phyloP scores from a whole-genome alignment of 2,113 vertebrate species.

The Passer montanus region DNA sequence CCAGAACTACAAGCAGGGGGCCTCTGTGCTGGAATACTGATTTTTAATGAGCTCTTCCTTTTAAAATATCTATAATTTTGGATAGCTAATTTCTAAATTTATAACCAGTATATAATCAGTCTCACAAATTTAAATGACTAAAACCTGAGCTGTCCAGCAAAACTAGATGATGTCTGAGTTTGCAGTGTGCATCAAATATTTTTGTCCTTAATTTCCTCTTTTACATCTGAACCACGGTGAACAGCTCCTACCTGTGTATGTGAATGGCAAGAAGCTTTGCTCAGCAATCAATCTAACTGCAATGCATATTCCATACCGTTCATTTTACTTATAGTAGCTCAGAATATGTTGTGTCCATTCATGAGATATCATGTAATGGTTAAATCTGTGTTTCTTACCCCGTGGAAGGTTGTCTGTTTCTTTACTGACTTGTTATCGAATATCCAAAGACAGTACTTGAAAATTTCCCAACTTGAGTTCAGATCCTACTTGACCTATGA shows the following conservation, averaged over 20 bases:
- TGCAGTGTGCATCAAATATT: background rate
- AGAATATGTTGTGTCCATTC: background rate
- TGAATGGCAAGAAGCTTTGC: background rate
- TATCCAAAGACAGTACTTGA: background rate
- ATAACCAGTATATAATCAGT: background rate
- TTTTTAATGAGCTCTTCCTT: background rate
- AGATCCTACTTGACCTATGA: background rate
- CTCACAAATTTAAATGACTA: background rate
- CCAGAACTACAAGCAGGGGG: background rate
- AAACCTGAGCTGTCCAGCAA: background rate
- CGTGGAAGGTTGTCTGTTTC: background rate
- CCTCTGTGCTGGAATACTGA: background rate
- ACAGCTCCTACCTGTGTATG: background rate
- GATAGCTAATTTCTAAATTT: background rate
- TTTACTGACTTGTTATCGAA: background rate
- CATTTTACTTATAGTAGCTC: background rate
- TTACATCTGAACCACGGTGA: background rate
- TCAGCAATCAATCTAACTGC: background rate
- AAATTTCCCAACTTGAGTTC: background rate
- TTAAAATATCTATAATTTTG: slow-evolving; percentile 9
- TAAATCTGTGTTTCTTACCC: background rate
- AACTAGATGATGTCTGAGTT: background rate
- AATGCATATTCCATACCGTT: background rate
- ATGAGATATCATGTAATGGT: background rate
- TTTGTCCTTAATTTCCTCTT: background rate